Percentiles rank a stretch among this genome's conserved stretches.
phyloP scores from a whole-genome alignment of 2,888 invertebrate species.

The Calephelis perditalis region DNA sequence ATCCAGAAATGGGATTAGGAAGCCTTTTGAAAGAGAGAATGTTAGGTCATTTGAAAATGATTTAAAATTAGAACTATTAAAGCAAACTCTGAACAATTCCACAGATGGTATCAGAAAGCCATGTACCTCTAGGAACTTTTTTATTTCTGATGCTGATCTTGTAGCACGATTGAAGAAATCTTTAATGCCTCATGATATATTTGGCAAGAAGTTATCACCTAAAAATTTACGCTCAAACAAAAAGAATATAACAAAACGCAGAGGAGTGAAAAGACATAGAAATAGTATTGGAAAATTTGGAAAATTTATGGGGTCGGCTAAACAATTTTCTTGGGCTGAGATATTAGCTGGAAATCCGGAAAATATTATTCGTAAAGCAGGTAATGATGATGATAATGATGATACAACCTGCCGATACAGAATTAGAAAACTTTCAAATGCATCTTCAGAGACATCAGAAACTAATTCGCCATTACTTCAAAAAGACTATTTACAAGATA shows the following conservation, averaged over 20 bases:
- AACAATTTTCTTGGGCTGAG: conserved; percentile 82
- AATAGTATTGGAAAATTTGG: conserved; percentile 72
- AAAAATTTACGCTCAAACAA: conserved; percentile 81
- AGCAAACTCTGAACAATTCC: conserved; percentile 61
- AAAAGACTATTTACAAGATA: conserved; percentile 64
- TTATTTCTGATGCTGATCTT: conserved; percentile 67
- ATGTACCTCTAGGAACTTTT: conserved; percentile 66
- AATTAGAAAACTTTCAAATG: conserved; percentile 62
- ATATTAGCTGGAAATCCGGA: conserved; percentile 82
- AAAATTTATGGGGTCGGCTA: conserved; percentile 71
- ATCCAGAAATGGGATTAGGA: conserved; percentile 59
- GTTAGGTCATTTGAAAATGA: conserved; percentile 62
- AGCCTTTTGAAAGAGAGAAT: conserved; percentile 64
- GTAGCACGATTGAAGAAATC: conserved; percentile 66
- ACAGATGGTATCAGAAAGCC: conserved; percentile 69
- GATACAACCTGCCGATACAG: conserved; percentile 62
- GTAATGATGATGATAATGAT: conserved; percentile 49
- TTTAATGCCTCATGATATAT: conserved; percentile 68
- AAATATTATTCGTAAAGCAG: conserved; percentile 75
- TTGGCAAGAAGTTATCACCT: conserved; percentile 76
- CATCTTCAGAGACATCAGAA: conserved; percentile 55
- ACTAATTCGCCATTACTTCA: conserved; percentile 56
- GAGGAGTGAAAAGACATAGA: conserved; percentile 59
- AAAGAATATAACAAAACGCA: conserved; percentile 64
- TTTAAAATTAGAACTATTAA: conserved; percentile 62